Percentiles rank a stretch among this genome's conserved stretches.
These are phyloP conservation scores for Struthio camelus DNA, from an alignment of 2,113 vertebrate genomes.

Conservation along the genomic window DNA sequence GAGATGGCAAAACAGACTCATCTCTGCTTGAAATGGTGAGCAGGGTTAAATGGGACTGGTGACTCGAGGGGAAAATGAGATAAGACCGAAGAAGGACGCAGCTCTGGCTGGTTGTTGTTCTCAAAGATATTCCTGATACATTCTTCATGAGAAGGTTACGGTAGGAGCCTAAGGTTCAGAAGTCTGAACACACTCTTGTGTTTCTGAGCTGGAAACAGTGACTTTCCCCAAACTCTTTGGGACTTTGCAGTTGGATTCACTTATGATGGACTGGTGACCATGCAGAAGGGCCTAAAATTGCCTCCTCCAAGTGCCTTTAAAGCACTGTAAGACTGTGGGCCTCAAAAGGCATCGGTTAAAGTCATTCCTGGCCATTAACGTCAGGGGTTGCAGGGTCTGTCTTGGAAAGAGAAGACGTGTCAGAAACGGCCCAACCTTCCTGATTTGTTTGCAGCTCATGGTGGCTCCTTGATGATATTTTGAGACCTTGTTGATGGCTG, in stretches of 20 bases:
- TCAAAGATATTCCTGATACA: background rate
- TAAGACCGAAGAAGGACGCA: background rate
- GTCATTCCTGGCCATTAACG: background rate
- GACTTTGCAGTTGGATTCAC: background rate
- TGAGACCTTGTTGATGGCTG: background rate
- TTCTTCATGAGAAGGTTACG: background rate
- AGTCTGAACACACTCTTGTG: background rate
- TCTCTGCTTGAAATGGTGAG: background rate
- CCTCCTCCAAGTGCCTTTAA: background rate
- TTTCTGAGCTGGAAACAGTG: background rate
- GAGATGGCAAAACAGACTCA: background rate
- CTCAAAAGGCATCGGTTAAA: background rate
- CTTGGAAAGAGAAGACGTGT: background rate
- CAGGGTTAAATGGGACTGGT: background rate
- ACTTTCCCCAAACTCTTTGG: background rate
- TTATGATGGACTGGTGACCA: background rate
- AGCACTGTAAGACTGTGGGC: background rate
- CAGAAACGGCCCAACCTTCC: background rate
- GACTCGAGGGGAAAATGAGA: background rate
- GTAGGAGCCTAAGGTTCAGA: background rate
- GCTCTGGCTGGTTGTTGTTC: background rate
- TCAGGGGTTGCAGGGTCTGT: background rate
- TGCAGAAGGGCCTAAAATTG: background rate
- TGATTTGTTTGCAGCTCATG: background rate
- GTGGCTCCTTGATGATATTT: background rate